Evolutionary conservation across 1,140 invertebrate genomes (phyloP).

Genomic region (Octopus bimaculoides): DNA sequence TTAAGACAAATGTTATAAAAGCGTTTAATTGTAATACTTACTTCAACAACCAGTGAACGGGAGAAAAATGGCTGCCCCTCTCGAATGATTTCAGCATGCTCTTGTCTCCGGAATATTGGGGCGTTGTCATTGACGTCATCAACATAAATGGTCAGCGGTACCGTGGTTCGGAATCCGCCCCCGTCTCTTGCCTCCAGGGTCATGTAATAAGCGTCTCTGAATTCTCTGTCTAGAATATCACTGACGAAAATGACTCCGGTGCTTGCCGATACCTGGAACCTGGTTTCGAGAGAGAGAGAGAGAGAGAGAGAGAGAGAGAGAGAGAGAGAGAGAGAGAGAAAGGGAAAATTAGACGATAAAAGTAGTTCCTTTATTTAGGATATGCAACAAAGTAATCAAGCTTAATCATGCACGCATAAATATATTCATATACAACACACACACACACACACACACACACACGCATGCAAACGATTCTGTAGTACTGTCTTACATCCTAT

Average conservation of each 20-base stretch:
- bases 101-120: constrained; percentile 33
- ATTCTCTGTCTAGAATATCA: constrained; percentile 75
- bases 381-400: too few relatives aligned
- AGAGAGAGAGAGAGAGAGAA: too few relatives aligned
- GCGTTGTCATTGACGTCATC: constrained; percentile 68
- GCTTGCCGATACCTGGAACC: constrained; percentile 75
- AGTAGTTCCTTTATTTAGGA: too few relatives aligned
- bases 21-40: constrained; percentile 5
- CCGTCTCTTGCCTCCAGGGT: constrained; percentile 90
- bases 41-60: constrained; percentile 36
- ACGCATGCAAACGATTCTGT: too few relatives aligned
- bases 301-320: background rate
- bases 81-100: constrained; percentile 34
- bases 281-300: constrained; percentile 53
- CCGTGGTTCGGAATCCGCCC: constrained; percentile 82
- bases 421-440: too few relatives aligned
- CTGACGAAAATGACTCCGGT: constrained; percentile 82
- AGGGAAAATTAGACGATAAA: too few relatives aligned
- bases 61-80: constrained; percentile 30
- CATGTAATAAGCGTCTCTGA: constrained; percentile 80
- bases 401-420: too few relatives aligned
- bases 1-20: too few relatives aligned
- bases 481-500: too few relatives aligned
- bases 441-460: too few relatives aligned
- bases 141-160: constrained; percentile 75